phyloP scores from a whole-genome alignment of 1,140 invertebrate species.

The Brachionus calyciflorus region DNA sequence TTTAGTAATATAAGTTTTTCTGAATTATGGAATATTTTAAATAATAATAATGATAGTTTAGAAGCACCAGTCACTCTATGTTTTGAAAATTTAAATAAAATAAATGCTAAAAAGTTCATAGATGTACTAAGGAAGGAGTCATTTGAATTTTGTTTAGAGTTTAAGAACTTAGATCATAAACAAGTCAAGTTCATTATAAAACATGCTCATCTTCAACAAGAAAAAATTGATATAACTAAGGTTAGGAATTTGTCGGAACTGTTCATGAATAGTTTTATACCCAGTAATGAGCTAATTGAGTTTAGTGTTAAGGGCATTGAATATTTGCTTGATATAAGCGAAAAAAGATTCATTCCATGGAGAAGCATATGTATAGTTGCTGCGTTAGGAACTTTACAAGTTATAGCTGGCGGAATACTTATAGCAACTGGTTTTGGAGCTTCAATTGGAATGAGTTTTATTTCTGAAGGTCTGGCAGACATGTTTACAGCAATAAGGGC shows the following conservation, averaged over 20 bases:
- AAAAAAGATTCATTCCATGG: conserved; percentile 7
- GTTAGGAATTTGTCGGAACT: not conserved
- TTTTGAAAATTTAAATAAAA: not conserved
- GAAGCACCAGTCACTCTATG: not conserved
- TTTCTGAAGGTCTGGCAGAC: conserved; percentile 1
- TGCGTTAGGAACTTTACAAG: not conserved
- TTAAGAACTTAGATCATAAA: not conserved
- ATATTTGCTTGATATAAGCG: not conserved
- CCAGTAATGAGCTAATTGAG: not conserved
- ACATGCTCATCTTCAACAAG: not conserved
- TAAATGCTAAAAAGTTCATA: not conserved
- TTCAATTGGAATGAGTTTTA: not conserved
- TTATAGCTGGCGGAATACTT: not conserved
- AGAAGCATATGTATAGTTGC: not conserved
- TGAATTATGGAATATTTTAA: no score
- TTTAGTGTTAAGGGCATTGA: not conserved
- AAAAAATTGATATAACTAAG: not conserved
- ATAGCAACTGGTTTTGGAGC: conserved; percentile 13
- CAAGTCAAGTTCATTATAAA: not conserved
- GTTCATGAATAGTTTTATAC: not conserved
- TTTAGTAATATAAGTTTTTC: no score
- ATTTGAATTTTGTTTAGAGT: not conserved
- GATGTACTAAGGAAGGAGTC: not conserved
- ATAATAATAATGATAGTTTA: no score
- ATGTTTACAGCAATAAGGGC: conserved; percentile 1